These are phyloP conservation scores for Hirtodrosophila alboralis DNA, from an alignment of 2,888 invertebrate genomes.

Conservation along the genomic window DNA sequence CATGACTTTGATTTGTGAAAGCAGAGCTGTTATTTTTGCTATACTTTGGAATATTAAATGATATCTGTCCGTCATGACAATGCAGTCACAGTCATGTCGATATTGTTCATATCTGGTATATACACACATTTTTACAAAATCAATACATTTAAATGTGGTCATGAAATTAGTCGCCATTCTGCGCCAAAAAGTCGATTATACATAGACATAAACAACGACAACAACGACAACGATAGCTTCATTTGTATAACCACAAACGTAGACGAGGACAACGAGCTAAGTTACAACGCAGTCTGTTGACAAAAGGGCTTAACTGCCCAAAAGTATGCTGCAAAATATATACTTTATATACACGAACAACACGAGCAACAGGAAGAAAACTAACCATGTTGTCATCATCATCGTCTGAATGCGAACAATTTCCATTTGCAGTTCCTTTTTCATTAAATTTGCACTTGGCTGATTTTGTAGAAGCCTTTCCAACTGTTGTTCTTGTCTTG, in stretches of 20 bases:
- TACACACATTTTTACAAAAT: conserved; percentile 62
- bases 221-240: conserved; percentile 31
- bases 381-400: conserved; percentile 16
- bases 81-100: no score
- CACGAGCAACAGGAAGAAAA: conserved; percentile 8
- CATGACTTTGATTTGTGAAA: no score
- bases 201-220: conserved; percentile 47
- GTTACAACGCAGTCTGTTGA: conserved; percentile 56
- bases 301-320: conserved; percentile 64
- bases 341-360: conserved; percentile 17
- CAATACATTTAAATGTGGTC: conserved; percentile 81
- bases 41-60: no score
- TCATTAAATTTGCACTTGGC: conserved; percentile 62
- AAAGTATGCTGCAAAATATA: conserved; percentile 51
- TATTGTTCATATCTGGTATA: no score
- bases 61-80: no score
- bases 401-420: conserved; percentile 16
- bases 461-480: conserved; percentile 40
- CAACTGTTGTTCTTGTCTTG: conserved; percentile 18
- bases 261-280: conserved; percentile 37
- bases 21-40: no score
- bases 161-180: conserved; percentile 69
- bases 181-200: conserved; percentile 69
- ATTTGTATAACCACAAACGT: conserved; percentile 36
- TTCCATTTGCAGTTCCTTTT: conserved; percentile 53